Evolutionary conservation across 2,888 invertebrate genomes (phyloP), one percentile per base, ranked within the genome.

Genomic region (Liposcelis brunnea): DNA sequence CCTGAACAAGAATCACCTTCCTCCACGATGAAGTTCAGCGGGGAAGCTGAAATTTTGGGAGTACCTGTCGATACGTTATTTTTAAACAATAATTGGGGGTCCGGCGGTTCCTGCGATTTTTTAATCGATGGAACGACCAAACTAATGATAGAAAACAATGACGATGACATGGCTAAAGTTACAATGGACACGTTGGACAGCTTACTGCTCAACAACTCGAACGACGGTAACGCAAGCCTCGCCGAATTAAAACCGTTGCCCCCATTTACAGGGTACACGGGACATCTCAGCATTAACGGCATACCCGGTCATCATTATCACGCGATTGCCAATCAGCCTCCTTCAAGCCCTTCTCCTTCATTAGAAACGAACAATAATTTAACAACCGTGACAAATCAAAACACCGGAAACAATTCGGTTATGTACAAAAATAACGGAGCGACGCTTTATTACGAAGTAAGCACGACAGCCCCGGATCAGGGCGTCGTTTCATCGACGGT

Each of bases 291-390:
- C 54, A 86, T 86, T 61, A 86, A 86, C 64, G 85, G 85, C 45
- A 85, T 86, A 56, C 81, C 83, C 44, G 86, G 86, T 2, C 85
- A 84, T 59, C 86, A 86, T 59, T 86, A 81, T 60, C 84, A 86
- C 60, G 79, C 84, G 53, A 84, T 86, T 59, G 83, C 85, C 1
- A 62, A 58, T 2, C 60, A 60, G 42, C 56, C 62, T 5, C 59
- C 64, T 0, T 56, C 59, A 8, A 55, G 63, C 48, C 63, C 62
- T 2, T 59, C 61, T 8, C 55, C 57, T 0, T 59, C 62, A 2
- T 62, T 62, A 1, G 61, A 56, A 40, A 49, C 51, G 42, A 50
- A 53, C 49, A 55, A 55, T 48, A 50, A 49, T 46, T 51, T 51
- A 31, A 49, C 53, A 10, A 49, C 49, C n/a, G 47, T 49, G 34